Evolutionary conservation across 2,113 vertebrate genomes (phyloP).

Genomic region (Cinclus cinclus): DNA sequence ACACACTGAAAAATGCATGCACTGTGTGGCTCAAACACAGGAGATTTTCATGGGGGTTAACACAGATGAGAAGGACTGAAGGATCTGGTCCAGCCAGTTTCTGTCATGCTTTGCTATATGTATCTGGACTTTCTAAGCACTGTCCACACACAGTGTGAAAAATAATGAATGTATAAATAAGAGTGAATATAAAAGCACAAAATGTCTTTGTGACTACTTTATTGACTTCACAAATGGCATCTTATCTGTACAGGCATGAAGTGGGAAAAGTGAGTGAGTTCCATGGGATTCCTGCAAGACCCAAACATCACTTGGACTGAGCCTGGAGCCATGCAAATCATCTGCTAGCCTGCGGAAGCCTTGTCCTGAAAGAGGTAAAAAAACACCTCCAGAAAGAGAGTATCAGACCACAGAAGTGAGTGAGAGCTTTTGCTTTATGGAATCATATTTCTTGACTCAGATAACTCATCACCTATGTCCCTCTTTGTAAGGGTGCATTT

Average conservation of each 20-base stretch:
- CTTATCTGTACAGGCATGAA: rapidly evolving
- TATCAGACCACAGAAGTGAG: rapidly evolving
- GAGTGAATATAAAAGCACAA: neutral
- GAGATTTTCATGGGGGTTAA: neutral
- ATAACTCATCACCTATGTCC: neutral
- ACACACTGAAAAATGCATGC: neutral
- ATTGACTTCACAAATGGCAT: neutral
- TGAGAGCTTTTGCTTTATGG: neutral
- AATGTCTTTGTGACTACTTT: neutral
- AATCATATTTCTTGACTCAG: neutral
- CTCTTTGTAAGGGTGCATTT: neutral
- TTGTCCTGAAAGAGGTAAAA: neutral
- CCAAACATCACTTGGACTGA: neutral
- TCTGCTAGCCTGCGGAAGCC: neutral
- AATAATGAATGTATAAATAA: no score
- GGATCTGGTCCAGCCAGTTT: neutral
- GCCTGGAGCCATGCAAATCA: neutral
- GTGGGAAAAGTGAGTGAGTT: neutral
- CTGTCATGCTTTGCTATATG: neutral
- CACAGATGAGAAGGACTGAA: neutral
- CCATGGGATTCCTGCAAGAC: neutral
- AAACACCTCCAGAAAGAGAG: neutral
- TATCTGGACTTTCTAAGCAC: neutral
- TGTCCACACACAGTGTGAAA: neutral
- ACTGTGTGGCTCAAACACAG: neutral